Conservation (phyloP, 92 coral and sea anemone genomes). For the Metridium senile region DNA sequence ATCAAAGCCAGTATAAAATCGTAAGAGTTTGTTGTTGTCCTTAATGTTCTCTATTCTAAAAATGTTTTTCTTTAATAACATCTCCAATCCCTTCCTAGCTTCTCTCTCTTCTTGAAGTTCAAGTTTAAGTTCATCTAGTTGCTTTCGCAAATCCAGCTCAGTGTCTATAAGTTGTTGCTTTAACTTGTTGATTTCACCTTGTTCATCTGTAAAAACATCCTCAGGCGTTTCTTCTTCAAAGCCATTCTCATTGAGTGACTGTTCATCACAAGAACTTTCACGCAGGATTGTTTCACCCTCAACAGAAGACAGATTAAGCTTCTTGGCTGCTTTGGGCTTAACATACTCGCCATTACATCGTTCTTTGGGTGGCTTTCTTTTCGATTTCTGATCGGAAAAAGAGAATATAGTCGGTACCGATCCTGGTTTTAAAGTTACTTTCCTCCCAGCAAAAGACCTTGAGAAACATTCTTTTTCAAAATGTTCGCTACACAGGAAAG, state of each 20-base stretch:
- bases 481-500: slow-evolving; percentile 40
- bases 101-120: slow-evolving; percentile 27
- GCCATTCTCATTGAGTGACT: no score
- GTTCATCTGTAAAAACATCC: no score
- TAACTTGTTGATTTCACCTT: no score
- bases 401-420: slow-evolving; percentile 43
- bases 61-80: not conserved
- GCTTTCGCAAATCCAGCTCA: slow-evolving; percentile 45
- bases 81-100: slow-evolving; percentile 24
- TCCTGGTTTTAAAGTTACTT: slow-evolving; percentile 37
- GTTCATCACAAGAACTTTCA: no score
- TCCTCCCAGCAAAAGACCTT: slow-evolving; percentile 40
- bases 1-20: slow-evolving; percentile 37
- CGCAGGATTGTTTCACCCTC: no score
- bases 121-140: slow-evolving; percentile 37
- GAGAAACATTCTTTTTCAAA: slow-evolving; percentile 41
- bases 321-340: no score
- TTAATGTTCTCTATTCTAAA: slow-evolving; percentile 4
- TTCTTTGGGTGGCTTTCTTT: slow-evolving; percentile 43
- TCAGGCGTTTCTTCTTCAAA: no score
- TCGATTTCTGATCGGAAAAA: slow-evolving; percentile 31
- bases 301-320: no score
- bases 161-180: slow-evolving; percentile 34
- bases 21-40: slow-evolving; percentile 34
- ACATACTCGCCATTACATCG: slow-evolving; percentile 22